Conservation (phyloP, 92 coral and sea anemone species). For the Metridium senile region DNA sequence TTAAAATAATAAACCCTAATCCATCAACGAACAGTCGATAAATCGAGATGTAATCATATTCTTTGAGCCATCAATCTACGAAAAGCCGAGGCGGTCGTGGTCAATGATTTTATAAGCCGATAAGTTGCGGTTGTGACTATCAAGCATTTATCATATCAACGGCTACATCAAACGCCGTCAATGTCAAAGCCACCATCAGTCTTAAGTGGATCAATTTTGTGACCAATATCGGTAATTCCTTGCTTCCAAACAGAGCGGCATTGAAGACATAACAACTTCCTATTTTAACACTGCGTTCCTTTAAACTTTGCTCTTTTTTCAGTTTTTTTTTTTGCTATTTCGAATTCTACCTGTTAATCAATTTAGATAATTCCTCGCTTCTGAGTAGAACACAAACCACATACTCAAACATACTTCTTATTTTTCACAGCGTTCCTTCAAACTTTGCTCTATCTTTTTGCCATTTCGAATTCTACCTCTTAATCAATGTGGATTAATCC, state of each 20-base stretch:
- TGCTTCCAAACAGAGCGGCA: background rate
- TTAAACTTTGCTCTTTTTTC: background rate
- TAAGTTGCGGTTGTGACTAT: background rate
- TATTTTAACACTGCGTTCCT: background rate
- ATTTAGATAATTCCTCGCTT: no score
- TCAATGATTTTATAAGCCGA: background rate
- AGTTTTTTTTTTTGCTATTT: no score
- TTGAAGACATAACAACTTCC: background rate
- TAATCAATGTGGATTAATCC: no score
- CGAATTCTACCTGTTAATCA: no score
- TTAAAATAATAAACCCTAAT: background rate
- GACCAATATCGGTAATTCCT: background rate
- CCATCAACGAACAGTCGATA: background rate
- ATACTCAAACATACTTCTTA: no score
- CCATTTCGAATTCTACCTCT: no score
- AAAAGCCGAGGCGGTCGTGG: background rate
- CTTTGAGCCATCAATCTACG: background rate
- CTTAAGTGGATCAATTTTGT: background rate
- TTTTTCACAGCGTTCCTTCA: no score
- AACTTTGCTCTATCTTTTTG: no score
- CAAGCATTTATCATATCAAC: background rate
- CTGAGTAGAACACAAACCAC: no score
- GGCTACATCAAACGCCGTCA: slow-evolving; percentile 4
- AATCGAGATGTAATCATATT: background rate
- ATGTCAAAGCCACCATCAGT: background rate